Evolutionary conservation across 2,888 invertebrate genomes (phyloP).

Genomic region (Osedax frankpressi): DNA sequence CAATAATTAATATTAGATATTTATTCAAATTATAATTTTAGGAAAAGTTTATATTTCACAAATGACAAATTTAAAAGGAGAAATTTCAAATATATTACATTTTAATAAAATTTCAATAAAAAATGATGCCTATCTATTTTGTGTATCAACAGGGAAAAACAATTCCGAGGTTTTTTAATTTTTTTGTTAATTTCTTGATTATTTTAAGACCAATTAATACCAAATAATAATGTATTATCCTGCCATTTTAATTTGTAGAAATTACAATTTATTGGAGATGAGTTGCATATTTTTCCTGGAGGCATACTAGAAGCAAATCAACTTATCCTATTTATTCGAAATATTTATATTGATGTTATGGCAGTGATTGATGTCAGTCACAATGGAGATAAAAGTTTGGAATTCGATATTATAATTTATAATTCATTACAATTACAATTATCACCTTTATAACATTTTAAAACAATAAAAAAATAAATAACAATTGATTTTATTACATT

Average conservation of each 20-base stretch:
- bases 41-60: constrained; percentile 30
- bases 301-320: constrained; percentile 29
- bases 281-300: constrained; percentile 30
- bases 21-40: constrained; percentile 15
- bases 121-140: constrained; percentile 30
- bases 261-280: neutral
- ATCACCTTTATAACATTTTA: no score
- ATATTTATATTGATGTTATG: constrained; percentile 29
- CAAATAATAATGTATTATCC: no score
- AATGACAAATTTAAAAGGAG: constrained; percentile 30
- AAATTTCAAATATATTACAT: constrained; percentile 28
- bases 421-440: neutral
- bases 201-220: no score
- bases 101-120: constrained; percentile 31
- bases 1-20: neutral
- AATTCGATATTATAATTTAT: neutral
- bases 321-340: constrained; percentile 26
- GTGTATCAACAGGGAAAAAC: no score
- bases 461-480: no score
- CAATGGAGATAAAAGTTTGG: neutral
- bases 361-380: constrained; percentile 11
- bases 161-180: no score
- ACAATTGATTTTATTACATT: no score
- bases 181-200: no score
- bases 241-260: no score